Evolutionary conservation across 1,140 invertebrate species (phyloP), one percentile per base, ranked within the genome.

Genomic region (Chrysomallon squamiferum): DNA sequence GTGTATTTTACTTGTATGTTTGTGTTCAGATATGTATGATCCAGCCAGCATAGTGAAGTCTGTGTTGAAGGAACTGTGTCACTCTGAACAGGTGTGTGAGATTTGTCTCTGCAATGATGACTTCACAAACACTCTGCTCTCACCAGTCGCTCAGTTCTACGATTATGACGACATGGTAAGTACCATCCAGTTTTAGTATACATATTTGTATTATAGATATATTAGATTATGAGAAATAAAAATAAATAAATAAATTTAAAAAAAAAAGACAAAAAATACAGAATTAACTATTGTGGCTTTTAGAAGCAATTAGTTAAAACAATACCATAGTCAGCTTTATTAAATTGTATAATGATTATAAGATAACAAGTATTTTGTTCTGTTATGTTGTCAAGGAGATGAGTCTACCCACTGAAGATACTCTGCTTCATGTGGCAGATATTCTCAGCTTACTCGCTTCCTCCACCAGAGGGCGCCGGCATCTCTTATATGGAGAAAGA

Each of bases 91-190:
- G 41, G 76, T 73, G 0, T 82, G 80, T 66, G 67, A 74, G 56
- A 75, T 75, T 7, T 83, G 78, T 69, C 41, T 86, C 32, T 85
- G 83, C 65, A 79, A 80, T 57, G 82, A 85, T 69, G 82, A 81
- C 41, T 79, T 86, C 45, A 81, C 80, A n/a, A 76, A 75, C 45
- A 71, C 75, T 7, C 68, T 86, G 0, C 68, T 85, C 13, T 68
- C 73, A 27, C 85, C 85, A 25, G 72, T 86, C 4, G 68, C 74
- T 52, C 75, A 82, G 56, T 80, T 77, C 62, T 73, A 85, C 2
- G 77, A 83, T 38, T 38, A 38, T 15, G 35, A 38, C 35, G 35
- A 38, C 5, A 38, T 38, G 35, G 35, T 38, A 38, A 38, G 35
- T 38, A 15, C 5, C 35, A 38, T 38, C 35, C n/a, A n/a, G n/a